Evolutionary conservation across 2,797 vertebrate species (phyloP), one percentile per base, ranked within the genome.

Genomic region (Sebastes vulpes): DNA sequence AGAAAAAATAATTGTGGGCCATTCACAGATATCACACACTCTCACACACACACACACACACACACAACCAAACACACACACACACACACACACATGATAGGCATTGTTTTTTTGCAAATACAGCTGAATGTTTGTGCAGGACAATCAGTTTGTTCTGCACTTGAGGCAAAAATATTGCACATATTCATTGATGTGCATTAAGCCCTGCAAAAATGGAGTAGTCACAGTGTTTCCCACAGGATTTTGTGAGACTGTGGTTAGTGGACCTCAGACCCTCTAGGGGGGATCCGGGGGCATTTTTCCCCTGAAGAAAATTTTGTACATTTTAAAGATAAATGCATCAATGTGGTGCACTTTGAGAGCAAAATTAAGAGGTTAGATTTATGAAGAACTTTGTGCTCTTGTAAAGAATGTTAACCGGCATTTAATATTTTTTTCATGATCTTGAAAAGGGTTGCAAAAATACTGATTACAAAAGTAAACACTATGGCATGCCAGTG

Each of bases 381-480:
- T 6, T 3, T 42, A 16, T 42, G 38, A 16, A 14, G 38, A 25
- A 16, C 14, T 42, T 38, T 38, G 5, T 38, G 35, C 35, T 38
- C 35, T 38, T 38, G 35, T 38, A 38, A 38, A 38, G 35, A 38
- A 38, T 38, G 12, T 38, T 69, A 5, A 0, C 21, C 54, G 21
- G 4, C 4, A 52, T 48, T 65, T 76, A 26, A 81, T 80, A 42
- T 76, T 73, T 60, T 21, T 66, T 48, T 50, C 20, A 50, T 20
- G 28, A 35, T 76, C 61, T 64, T 56, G 20, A 66, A 23, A 9
- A 12, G 38, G 31, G 42, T n/a, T 4, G 20, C 50, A 70, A 20
- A 52, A 72, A 57, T n/a, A 23, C 57, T 65, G 57, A 74, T 74
- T 71, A 50, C 23, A 71, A 28, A n/a, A 25, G 35, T 67, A 75